phyloP scores from a whole-genome alignment of 35 echinoderm and acorn worm species.

The Strongylocentrotus purpuratus region DNA sequence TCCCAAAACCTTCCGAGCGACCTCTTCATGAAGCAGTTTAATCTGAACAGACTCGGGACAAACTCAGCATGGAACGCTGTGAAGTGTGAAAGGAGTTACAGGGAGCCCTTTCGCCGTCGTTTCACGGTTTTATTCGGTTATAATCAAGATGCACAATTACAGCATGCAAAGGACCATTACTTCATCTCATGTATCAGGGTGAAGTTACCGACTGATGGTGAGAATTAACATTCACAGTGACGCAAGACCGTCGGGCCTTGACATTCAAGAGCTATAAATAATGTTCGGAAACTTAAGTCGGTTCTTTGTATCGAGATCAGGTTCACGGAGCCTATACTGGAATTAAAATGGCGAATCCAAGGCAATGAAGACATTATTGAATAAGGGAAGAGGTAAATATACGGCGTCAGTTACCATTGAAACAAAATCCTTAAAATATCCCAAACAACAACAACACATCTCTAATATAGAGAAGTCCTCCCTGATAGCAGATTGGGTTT shows the following conservation, averaged over 20 bases:
- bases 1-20: too few species aligned
- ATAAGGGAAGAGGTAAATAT: too few species aligned
- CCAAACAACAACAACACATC: too few species aligned
- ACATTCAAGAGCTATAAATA: not conserved
- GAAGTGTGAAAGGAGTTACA: not conserved
- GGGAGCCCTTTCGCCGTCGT: not conserved
- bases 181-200: not conserved
- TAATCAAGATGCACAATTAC: not conserved
- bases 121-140: not conserved
- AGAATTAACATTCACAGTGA: not conserved
- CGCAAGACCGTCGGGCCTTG: not conserved
- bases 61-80: too few species aligned
- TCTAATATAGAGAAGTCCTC: too few species aligned
- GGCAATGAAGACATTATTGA: not conserved
- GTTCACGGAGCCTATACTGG: not conserved
- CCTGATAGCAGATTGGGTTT: too few species aligned
- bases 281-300: not conserved
- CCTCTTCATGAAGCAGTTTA: too few species aligned
- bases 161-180: not conserved
- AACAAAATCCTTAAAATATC: too few species aligned
- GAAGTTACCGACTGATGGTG: not conserved
- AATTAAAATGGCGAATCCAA: not conserved
- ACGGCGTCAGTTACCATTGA: too few species aligned
- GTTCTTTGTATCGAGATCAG: not conserved
- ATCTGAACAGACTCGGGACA: too few species aligned